Evolutionary conservation across 2,113 vertebrate genomes (phyloP), one percentile per base, ranked within the genome.

Genomic region (Poecilia latipinna): DNA sequence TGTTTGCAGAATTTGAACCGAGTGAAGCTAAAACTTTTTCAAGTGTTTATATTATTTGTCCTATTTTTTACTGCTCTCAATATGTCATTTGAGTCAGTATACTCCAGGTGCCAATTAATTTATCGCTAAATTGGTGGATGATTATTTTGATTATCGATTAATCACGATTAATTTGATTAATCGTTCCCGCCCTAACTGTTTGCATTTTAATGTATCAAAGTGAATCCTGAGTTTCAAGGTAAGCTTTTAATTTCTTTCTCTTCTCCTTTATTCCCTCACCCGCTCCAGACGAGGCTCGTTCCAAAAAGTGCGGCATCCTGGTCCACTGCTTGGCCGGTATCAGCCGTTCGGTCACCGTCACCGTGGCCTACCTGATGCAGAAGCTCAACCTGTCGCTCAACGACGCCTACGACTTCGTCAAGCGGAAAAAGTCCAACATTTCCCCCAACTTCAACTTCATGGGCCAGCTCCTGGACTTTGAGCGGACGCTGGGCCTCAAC

Each of bases 371-470:
- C 93, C 95, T 99, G 94, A 99, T 99, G 98, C 98, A 99, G 94
- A 99, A 99, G 94, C 96, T 99, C 92, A 99, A 99, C 95, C 94
- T 99, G 91, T 98, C 98, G 1, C 96, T 99, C 78, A 99, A 99
- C 0, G 98, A 99, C 3, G 98, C 98, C 74, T 99, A 99, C 65
- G 98, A 99, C 93, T 99, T 98, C 10, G 98, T 99, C 86, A 99
- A 99, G 91, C 95, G 97, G 89, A 99, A 99, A 94, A 99, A 99
- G 92, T 99, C 98, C 76, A 99, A 99, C 91, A 99, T 99, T 93
- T 99, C 98, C 0, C 98, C 98, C 15, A 99, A 99, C 89, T 99
- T 99, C 92, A 99, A 99, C 94, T 99, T 99, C 92, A 99, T 99
- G 98, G 98, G 98, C 83, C 98, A 99, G 72, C 96, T 99, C 33